Percentiles rank a stretch among this genome's conserved stretches.
Evolutionary conservation across 2,888 invertebrate species (phyloP).

Genomic region (Hirtodrosophila trivittata): DNA sequence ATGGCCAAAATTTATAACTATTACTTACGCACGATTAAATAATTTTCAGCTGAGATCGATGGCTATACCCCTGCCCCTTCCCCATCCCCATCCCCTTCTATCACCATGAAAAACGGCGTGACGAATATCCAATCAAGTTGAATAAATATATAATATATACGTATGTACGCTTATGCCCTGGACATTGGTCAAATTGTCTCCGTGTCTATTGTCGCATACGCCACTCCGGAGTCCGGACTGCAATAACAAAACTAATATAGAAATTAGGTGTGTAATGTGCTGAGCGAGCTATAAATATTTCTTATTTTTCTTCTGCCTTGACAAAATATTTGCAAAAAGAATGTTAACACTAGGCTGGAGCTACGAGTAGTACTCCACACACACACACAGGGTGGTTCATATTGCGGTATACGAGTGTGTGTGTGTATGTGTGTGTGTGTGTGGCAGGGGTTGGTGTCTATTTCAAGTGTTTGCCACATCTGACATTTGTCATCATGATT

Average conservation of each 20-base stretch:
- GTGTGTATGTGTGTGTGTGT: neutral
- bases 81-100: no score
- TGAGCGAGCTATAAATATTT: slow-evolving; percentile 75
- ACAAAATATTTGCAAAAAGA: slow-evolving; percentile 64
- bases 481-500: slow-evolving; percentile 80
- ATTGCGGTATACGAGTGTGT: slow-evolving; percentile 11
- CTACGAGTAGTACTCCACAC: neutral
- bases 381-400: neutral
- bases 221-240: neutral
- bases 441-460: slow-evolving; percentile 46
- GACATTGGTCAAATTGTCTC: slow-evolving; percentile 27
- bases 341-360: slow-evolving; percentile 45
- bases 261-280: slow-evolving; percentile 80
- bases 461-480: slow-evolving; percentile 71
- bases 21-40: slow-evolving; percentile 81
- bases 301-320: slow-evolving; percentile 48
- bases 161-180: slow-evolving; percentile 41
- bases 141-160: slow-evolving; percentile 67
- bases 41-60: slow-evolving; percentile 52
- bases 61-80: no score
- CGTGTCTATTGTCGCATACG: slow-evolving; percentile 31
- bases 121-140: slow-evolving; percentile 80
- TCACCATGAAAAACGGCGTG: slow-evolving; percentile 73
- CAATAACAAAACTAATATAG: slow-evolving; percentile 72
- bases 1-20: slow-evolving; percentile 64